A percentile compares a stretch with the other conserved stretches of the same genome.
Conservation (phyloP, 1,140 invertebrate species). For the Propsilocerus akamusi region DNA sequence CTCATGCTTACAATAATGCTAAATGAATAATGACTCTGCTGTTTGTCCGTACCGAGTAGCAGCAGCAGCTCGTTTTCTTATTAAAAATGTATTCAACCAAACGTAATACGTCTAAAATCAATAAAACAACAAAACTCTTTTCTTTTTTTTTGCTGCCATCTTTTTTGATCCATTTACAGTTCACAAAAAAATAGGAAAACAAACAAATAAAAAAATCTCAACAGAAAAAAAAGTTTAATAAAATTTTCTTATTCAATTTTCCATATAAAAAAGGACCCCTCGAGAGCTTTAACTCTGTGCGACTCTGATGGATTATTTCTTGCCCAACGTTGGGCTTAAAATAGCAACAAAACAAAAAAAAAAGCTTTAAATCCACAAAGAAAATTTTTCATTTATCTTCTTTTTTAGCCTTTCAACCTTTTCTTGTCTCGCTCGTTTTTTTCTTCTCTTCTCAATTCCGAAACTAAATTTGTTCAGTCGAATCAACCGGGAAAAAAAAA, state of each 20-base stretch:
- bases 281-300: no score
- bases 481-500: neutral
- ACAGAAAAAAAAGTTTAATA: no score
- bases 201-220: no score
- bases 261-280: no score
- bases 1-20: neutral
- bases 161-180: no score
- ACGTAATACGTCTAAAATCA: neutral
- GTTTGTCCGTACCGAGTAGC: neutral
- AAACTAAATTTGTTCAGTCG: neutral
- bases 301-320: no score
- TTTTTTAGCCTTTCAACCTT: neutral
- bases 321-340: no score
- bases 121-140: neutral
- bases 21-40: slow-evolving; percentile 1
- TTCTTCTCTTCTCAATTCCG: no score
- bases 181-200: no score
- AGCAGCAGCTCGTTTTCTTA: neutral
- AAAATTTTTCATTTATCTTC: neutral
- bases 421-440: neutral
- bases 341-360: no score
- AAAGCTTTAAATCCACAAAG: slow-evolving; percentile 1
- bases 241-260: no score
- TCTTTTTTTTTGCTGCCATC: no score
- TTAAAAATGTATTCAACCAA: slow-evolving; percentile 1